Base-by-base conservation (phyloP, 1,140 invertebrate genomes). In the Aphelenchoides avenae region DNA sequence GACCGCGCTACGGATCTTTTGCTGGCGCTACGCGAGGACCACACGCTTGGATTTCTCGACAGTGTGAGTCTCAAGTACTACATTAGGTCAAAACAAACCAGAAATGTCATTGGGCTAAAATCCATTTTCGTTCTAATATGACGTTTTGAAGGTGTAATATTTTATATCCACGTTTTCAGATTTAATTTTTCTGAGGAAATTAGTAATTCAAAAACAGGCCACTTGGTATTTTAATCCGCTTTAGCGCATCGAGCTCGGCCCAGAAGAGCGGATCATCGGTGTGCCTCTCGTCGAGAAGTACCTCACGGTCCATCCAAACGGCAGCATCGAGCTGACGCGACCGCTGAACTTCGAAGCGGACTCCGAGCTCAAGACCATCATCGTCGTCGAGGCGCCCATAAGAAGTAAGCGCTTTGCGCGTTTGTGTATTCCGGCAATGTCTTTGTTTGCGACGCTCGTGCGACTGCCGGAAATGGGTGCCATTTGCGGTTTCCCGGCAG, bases 1-100 rank as follows among this genome's bases (percentile, higher is more conserved):
- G 49, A 50, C 18, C 20, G 58, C 3, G 59, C 40, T 9, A 24
- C 51, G 20, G 62, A 65, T 43, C 39, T 65, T n/a, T 18, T 46
- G 9, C 5, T 65, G 4, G 11, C 27, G 1, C 33, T 65, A 7
- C 18, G 18, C 3, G 62, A 65, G 26, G 57, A 65, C 31, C 57
- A 69, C 11, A 41, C 66, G 5, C 13, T 64, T 7, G 62, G 62
- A 24, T 5, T 68, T 3, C 39, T 65, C 11, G 36, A 69, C 5
- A 26, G 48, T 33, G 57, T 63, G 34, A 48, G 0, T 9, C 31
- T n/a, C n/a, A n/a, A n/a, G n/a, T n/a, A n/a, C n/a, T n/a, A n/a
- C n/a, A n/a, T n/a, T n/a, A n/a, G n/a, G n/a, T n/a, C n/a, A n/a
- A n/a, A n/a, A n/a, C n/a, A n/a, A n/a, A n/a, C n/a, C n/a, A n/a